phyloP scores from a whole-genome alignment of 1,140 invertebrate species.

The Drosophila setifemur region DNA sequence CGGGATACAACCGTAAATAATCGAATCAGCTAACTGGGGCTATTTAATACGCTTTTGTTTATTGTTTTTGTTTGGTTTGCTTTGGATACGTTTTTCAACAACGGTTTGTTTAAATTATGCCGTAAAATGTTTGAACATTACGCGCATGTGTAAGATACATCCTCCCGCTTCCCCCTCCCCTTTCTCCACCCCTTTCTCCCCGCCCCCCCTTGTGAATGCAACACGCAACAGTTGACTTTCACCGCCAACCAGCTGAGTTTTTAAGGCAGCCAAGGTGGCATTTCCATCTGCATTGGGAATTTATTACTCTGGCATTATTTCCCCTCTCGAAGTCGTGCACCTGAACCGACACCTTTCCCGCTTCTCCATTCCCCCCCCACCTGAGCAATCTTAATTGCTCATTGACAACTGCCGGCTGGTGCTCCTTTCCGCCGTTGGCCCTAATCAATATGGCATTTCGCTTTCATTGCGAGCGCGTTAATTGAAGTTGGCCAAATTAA shows the following conservation, averaged over 20 bases:
- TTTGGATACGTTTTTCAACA: slow-evolving; percentile 52
- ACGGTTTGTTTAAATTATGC: slow-evolving; percentile 75
- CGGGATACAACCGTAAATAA: slow-evolving; percentile 26
- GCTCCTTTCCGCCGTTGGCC: neutral
- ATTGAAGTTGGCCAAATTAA: slow-evolving; percentile 41
- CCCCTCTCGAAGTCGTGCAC: slow-evolving; percentile 44
- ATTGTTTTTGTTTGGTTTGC: slow-evolving; percentile 11
- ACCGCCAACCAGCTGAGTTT: slow-evolving; percentile 46
- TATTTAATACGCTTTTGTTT: slow-evolving; percentile 6
- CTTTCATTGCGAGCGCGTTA: slow-evolving; percentile 59
- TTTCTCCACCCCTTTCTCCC: neutral
- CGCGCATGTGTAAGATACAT: slow-evolving; percentile 60
- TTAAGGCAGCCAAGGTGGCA: slow-evolving; percentile 1
- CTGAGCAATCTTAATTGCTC: slow-evolving; percentile 61
- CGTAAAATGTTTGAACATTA: slow-evolving; percentile 54
- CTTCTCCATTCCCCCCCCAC: slow-evolving; percentile 1
- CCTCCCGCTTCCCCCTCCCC: neutral
- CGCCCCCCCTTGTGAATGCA: slow-evolving; percentile 36
- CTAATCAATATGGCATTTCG: slow-evolving; percentile 68
- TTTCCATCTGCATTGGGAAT: too few species aligned
- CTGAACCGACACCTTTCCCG: slow-evolving; percentile 1
- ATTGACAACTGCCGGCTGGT: slow-evolving; percentile 35
- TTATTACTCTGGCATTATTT: slow-evolving; percentile 55
- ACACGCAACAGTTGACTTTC: slow-evolving; percentile 78
- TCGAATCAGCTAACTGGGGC: slow-evolving; percentile 29